Base-by-base conservation (phyloP, 2,797 vertebrate species). In the Spondyliosoma cantharus region DNA sequence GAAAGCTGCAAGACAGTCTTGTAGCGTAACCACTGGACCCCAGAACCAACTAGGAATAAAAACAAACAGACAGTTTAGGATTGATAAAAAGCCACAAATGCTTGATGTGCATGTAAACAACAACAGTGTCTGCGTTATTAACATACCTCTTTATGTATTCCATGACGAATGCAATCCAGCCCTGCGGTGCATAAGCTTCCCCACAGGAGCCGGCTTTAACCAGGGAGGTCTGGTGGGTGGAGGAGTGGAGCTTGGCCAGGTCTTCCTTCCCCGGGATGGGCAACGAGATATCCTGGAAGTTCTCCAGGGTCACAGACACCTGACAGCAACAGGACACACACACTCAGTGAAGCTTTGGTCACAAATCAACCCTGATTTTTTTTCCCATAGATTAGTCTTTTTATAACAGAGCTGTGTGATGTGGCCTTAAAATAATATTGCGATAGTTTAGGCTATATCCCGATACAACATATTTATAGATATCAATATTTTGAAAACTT, bases 221-320 rank as follows among this genome's bases (percentile, higher is more conserved):
- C 82, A 99, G 87, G 66, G 97, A 96, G 3, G 96, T 97, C 93
- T 97, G 97, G 91, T 99, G 98, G 82, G 95, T 97, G 46, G 97
- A 95, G 3, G 98, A 99, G 92, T 99, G 98, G 72, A 99, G 96
- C 91, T 98, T 99, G 78, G 98, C 98, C 86, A 99, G 95, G 91
- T 99, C 98, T 91, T 99, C 98, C 90, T 99, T 99, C 71, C 98
- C 98, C 5, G 98, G 98, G 91, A 99, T 99, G 80, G 98, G 98
- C 92, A 99, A 93, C 42, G 98, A 99, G 82, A 99, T 96, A 93
- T 99, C 98, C 94, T 99, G 98, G 95, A 99, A 99, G 90, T 97
- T 99, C 95, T 99, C 98, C 91, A 99, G 92, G 32, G 97, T 99
- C 90, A 99, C 96, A 9, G 98, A 99, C 20, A 99, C 96, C 98